Base-by-base conservation (phyloP, 2,888 invertebrate genomes). In the Chaetoderma sp. region DNA sequence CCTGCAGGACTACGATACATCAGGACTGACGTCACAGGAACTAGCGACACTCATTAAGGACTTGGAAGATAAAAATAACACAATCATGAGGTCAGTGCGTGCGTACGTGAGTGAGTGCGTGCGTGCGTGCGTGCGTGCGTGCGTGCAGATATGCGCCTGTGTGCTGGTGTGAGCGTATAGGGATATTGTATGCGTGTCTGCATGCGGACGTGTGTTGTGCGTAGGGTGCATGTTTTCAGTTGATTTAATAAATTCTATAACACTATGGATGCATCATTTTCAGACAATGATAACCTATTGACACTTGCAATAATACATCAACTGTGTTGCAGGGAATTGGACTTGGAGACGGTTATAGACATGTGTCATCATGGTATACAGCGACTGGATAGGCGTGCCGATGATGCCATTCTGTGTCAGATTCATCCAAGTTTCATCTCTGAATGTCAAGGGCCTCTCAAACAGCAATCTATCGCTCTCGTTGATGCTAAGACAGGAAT, bases 1-100 rank as follows among this genome's bases (percentile, higher is more conserved):
- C 21, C 60, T 79, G 50, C 69, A 72, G 44, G 79, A 80, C 32
- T 78, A 78, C 60, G 79, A 78, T n/a, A 65, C 71, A 2, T 63
- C 63, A 3, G 73, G 67, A 23, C 63, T 61, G 13, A 47, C 66
- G 4, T 64, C 67, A 1, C 49, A 55, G 4, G 69, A 74, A 25
- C 64, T 72, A 10, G 66, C 68, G 50, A 64, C 59, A 28, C 71
- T 77, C 8, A 42, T 74, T 39, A 50, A 65, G 13, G 74, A 78
- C 13, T 54, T 79, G 4, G 64, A 71, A 10, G 64, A 75, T 33
- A 76, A 74, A 30, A 80, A 76, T 52, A 69, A 76, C 23, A 60
- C 71, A 8, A 65, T 78, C 21, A 62, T 78, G 60, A 65, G 75
- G 81, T 80, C 50, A 65, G 75, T 67, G 21, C n/a, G n/a, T n/a